phyloP scores from a whole-genome alignment of 2,888 invertebrate species.

The Lochmaea crataegi region DNA sequence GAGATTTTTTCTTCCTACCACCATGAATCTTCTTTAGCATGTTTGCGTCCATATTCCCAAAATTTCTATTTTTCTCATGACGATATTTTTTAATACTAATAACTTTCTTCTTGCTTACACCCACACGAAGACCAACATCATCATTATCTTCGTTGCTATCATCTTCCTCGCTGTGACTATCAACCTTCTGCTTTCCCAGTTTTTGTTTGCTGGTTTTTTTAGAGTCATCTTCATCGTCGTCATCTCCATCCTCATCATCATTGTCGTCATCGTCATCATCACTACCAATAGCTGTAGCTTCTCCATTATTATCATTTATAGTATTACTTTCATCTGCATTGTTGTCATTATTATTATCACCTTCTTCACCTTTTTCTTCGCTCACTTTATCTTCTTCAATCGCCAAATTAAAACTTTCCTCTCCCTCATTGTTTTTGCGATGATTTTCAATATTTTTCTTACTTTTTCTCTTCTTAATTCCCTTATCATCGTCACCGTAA shows the following conservation, averaged over 20 bases:
- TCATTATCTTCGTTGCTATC: constrained; percentile 44
- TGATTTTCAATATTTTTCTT: background rate
- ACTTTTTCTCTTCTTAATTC: background rate
- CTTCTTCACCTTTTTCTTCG: constrained; percentile 26
- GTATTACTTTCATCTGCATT: constrained; percentile 19
- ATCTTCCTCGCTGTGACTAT: constrained; percentile 31
- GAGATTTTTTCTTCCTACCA: constrained; percentile 43
- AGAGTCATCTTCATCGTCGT: constrained; percentile 21
- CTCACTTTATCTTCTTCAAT: constrained; percentile 38
- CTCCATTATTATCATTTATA: constrained; percentile 9
- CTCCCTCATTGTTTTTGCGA: background rate
- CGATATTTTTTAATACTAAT: constrained; percentile 56
- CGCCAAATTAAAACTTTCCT: constrained; percentile 35
- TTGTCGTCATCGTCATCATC: constrained; percentile 32
- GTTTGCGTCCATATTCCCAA: constrained; percentile 45
- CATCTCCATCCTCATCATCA: constrained; percentile 35
- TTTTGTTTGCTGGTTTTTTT: constrained; percentile 13
- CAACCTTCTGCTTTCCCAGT: background rate
- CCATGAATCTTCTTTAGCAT: constrained; percentile 53
- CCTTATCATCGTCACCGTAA: constrained; percentile 2
- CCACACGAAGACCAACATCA: constrained; percentile 32
- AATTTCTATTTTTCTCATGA: constrained; percentile 55
- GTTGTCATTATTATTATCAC: constrained; percentile 12
- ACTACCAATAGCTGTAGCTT: constrained; percentile 35
- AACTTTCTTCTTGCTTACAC: constrained; percentile 35